Conservation (phyloP, 2,797 vertebrate species). For the Etheostoma nigrum region DNA sequence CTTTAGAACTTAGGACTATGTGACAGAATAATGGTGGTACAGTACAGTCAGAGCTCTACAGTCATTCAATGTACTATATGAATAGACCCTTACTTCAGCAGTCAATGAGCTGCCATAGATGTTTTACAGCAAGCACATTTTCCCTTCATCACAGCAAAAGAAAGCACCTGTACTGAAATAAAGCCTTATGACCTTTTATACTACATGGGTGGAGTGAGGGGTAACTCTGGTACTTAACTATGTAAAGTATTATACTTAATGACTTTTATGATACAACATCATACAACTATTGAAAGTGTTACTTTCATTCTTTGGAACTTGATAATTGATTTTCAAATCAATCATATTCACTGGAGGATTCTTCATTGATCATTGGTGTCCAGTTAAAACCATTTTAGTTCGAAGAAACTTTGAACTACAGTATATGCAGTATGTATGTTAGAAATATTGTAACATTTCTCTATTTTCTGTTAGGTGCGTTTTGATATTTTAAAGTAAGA, state of each 20-base stretch:
- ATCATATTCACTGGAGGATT: background rate
- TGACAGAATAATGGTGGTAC: constrained; percentile 22
- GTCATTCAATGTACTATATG: background rate
- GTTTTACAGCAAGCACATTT: constrained; percentile 15
- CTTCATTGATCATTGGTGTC: constrained; percentile 6
- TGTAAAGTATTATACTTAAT: constrained; percentile 32
- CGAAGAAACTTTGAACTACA: constrained; percentile 3
- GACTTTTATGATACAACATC: constrained; percentile 29
- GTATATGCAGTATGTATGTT: background rate
- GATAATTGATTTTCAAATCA: constrained; percentile 35
- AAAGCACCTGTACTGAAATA: constrained; percentile 26
- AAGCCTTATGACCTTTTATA: constrained; percentile 36
- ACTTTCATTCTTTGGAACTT: constrained; percentile 16
- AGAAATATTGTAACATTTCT: background rate
- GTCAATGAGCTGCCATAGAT: constrained; percentile 19
- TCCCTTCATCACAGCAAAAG: constrained; percentile 33
- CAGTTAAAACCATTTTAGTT: constrained; percentile 5
- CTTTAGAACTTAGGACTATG: background rate
- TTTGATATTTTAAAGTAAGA: constrained; percentile 12
- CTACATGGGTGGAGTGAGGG: constrained; percentile 35
- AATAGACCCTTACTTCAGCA: constrained; percentile 29
- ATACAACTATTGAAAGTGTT: constrained; percentile 41
- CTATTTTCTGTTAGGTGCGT: background rate
- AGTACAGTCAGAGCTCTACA: background rate
- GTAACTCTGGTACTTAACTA: constrained; percentile 15